phyloP scores from a whole-genome alignment of 2,888 invertebrate genomes.

The Agriopis leucophaearia region DNA sequence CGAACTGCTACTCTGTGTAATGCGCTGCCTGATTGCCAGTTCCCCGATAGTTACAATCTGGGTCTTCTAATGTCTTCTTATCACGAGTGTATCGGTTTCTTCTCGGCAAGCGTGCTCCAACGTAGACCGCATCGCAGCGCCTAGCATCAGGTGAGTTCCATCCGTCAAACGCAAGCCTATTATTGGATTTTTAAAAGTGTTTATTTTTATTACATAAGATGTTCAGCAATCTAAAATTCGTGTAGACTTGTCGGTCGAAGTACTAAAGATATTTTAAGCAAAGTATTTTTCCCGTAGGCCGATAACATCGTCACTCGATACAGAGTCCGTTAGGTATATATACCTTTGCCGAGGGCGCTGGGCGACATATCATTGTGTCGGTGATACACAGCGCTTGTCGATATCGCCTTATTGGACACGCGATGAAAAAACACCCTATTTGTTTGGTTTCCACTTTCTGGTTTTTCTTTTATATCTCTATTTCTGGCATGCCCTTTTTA shows the following conservation, averaged over 20 bases:
- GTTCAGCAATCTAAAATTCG: neutral
- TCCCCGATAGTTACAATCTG: no score
- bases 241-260: neutral
- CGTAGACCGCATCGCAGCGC: no score
- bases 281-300: constrained; percentile 25
- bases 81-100: no score
- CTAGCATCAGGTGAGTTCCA: no score
- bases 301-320: constrained; percentile 34
- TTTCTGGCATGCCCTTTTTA: constrained; percentile 25
- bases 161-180: no score
- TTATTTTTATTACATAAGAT: no score
- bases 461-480: constrained; percentile 28
- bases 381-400: constrained; percentile 30
- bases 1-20: no score
- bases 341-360: constrained; percentile 15
- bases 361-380: constrained; percentile 34
- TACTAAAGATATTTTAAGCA: constrained; percentile 21
- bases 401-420: constrained; percentile 32
- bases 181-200: no score
- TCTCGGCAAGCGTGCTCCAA: no score
- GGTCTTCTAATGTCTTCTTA: no score
- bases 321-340: constrained; percentile 27
- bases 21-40: no score
- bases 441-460: constrained; percentile 22
- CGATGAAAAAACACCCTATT: constrained; percentile 35